Base-by-base conservation (phyloP, 1,140 invertebrate species). In the Drosophila truncata region DNA sequence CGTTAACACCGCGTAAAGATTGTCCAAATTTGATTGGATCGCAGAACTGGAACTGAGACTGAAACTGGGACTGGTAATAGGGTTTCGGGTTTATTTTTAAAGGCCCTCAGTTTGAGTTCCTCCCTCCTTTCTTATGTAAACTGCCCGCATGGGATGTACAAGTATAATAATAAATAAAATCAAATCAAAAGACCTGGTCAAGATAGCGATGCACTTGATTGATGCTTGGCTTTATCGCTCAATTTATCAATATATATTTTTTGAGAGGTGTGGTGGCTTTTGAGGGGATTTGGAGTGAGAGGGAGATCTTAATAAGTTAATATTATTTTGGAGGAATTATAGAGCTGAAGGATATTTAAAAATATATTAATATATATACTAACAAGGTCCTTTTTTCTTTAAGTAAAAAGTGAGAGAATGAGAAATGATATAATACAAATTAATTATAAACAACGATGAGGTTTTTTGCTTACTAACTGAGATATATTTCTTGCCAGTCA, bases 1-100 rank as follows among this genome's bases (percentile, higher is more conserved):
- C 82, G 82, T 86, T 85, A 86, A 86, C 78, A 85, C 76, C 74
- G 78, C 82, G 75, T 86, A 62, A 86, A 86, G 82, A 86, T 86
- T 78, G 83, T 47, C 79, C 66, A 82, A 78, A 65, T 54, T 47
- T 63, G 82, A 86, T 86, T 71, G 69, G 31, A 8, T 25, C 44
- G 16, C 14, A 33, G 33, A 64, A 69, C 70, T 58, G 47, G 25
- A 13, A 7, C 27, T 57, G 9, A 29, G 18, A 59, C 70, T 35
- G 79, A 16, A 47, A 73, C 60, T 57, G 49, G 20, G 58, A 64
- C 66, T 59, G 29, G 42, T 58, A 69, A 61, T 46, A 31, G 57
- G 42, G 31, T 25, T 44, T 25, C 2, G 44, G 23, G 13, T 8
- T 35, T 54, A 23, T 39, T 67, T 37, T 2, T 8, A 41, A 41